Conservation (phyloP, 2,113 vertebrate species). For the Romanogobio albipinnatus region DNA sequence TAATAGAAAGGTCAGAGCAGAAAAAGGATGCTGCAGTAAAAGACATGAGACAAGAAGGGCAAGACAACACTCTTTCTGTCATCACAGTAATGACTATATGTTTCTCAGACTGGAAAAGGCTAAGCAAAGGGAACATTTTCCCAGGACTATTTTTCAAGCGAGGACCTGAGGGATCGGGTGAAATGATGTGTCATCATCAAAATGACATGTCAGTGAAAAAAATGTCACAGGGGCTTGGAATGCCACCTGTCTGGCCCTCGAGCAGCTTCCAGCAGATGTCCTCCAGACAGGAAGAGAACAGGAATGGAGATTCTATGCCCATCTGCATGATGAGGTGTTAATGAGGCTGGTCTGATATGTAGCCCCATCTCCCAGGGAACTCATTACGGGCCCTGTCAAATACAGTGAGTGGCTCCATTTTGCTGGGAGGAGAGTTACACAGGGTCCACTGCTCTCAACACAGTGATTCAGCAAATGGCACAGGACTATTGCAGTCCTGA, state of each 20-base stretch:
- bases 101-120: conserved; percentile 33
- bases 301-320: conserved; percentile 41
- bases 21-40: neutral
- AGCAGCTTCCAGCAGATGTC: conserved; percentile 59
- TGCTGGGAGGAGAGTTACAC: conserved; percentile 26
- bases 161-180: conserved; percentile 58
- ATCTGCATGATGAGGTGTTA: conserved; percentile 50
- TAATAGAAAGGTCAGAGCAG: neutral
- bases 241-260: conserved; percentile 57
- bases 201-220: conserved; percentile 56
- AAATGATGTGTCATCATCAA: conserved; percentile 65
- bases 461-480: conserved; percentile 15
- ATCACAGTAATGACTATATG: conserved; percentile 32
- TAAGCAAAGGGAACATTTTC: conserved; percentile 53
- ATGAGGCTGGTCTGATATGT: conserved; percentile 42
- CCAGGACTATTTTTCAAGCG: conserved; percentile 48
- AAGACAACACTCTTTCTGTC: conserved; percentile 25
- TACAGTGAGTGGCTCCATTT: conserved; percentile 42
- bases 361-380: conserved; percentile 35
- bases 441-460: conserved; percentile 25
- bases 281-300: conserved; percentile 27
- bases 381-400: conserved; percentile 53
- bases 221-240: conserved; percentile 39
- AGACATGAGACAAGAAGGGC: neutral
- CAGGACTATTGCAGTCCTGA: neutral